Evolutionary conservation across 2,888 invertebrate genomes (phyloP).

Genomic region (Chymomyza procnemis): DNA sequence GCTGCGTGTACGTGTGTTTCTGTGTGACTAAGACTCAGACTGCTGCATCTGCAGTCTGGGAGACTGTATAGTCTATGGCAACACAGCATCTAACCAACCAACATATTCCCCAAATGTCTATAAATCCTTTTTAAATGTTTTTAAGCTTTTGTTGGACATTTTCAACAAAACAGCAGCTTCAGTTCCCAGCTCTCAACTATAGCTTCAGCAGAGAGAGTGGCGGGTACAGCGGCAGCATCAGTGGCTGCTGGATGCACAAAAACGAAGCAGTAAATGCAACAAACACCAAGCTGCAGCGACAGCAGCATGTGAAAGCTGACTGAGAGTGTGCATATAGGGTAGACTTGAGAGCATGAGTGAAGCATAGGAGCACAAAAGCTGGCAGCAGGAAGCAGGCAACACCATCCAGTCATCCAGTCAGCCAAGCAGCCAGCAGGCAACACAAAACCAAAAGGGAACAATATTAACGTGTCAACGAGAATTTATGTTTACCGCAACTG

Average conservation of each 20-base stretch:
- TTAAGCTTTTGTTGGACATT: conserved; percentile 73
- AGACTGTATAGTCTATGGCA: not conserved
- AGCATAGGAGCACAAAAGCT: not conserved
- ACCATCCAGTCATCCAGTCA: conserved; percentile 12
- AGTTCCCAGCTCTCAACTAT: conserved; percentile 1
- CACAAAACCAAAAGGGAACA: conserved; percentile 67
- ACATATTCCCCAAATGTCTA: conserved; percentile 72
- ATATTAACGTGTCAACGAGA: conserved; percentile 73
- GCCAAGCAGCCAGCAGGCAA: conserved; percentile 1
- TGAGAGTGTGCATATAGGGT: conserved; percentile 3
- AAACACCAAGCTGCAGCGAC: conserved; percentile 17
- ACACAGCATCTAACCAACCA: not conserved
- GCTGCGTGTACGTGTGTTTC: conserved; percentile 21
- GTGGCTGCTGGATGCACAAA: conserved; percentile 1
- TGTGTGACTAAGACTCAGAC: conserved; percentile 30
- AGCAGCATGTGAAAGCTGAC: not conserved
- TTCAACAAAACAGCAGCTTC: conserved; percentile 44
- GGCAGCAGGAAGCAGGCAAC: conserved; percentile 3
- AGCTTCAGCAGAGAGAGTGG: conserved; percentile 8
- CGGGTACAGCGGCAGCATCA: conserved; percentile 23
- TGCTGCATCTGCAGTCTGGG: conserved; percentile 14
- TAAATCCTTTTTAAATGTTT: conserved; percentile 72
- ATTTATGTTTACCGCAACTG: conserved; percentile 73
- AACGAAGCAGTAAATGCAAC: not conserved
- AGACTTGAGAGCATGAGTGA: not conserved